Evolutionary conservation across 2,113 vertebrate species (phyloP).

Genomic region (Crypturellus undulatus): DNA sequence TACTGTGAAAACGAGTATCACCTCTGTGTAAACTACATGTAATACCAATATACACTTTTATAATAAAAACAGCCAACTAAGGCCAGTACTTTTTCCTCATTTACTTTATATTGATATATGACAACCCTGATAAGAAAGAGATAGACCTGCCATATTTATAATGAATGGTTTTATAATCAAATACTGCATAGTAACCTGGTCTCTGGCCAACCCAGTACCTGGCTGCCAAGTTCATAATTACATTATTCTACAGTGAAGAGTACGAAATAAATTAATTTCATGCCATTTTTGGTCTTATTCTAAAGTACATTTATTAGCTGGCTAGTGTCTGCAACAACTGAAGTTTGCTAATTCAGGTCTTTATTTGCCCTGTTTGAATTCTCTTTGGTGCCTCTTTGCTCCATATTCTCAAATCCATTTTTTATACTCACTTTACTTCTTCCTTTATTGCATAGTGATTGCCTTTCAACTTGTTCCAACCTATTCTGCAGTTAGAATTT

Average conservation of each 20-base stretch:
- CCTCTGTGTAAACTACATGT: not conserved
- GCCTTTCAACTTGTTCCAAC: slow-evolving; percentile 9
- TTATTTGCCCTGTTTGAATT: slow-evolving; percentile 18
- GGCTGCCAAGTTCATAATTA: slow-evolving; percentile 50
- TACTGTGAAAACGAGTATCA: not conserved
- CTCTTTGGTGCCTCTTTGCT: slow-evolving; percentile 1
- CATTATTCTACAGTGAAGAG: slow-evolving; percentile 31
- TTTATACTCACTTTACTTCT: slow-evolving; percentile 3
- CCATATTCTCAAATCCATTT: slow-evolving; percentile 9
- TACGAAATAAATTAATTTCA: slow-evolving; percentile 53
- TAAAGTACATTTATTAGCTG: slow-evolving; percentile 30
- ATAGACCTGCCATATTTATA: slow-evolving; percentile 56
- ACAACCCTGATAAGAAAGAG: slow-evolving; percentile 46
- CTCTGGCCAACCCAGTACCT: slow-evolving; percentile 39
- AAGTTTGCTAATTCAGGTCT: slow-evolving; percentile 25
- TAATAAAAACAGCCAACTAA: slow-evolving; percentile 36
- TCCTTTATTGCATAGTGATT: slow-evolving; percentile 7
- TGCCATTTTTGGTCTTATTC: not conserved
- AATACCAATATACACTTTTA: slow-evolving; percentile 35
- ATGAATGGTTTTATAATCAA: slow-evolving; percentile 66
- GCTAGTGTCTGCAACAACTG: not conserved
- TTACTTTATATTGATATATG: slow-evolving; percentile 61
- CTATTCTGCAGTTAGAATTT: slow-evolving; percentile 47
- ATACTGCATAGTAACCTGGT: slow-evolving; percentile 47
- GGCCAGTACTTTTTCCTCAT: slow-evolving; percentile 57